Percentiles rank a stretch among this genome's conserved stretches.
phyloP scores from a whole-genome alignment of 2,888 invertebrate species.

The Drosophila stalkeri region DNA sequence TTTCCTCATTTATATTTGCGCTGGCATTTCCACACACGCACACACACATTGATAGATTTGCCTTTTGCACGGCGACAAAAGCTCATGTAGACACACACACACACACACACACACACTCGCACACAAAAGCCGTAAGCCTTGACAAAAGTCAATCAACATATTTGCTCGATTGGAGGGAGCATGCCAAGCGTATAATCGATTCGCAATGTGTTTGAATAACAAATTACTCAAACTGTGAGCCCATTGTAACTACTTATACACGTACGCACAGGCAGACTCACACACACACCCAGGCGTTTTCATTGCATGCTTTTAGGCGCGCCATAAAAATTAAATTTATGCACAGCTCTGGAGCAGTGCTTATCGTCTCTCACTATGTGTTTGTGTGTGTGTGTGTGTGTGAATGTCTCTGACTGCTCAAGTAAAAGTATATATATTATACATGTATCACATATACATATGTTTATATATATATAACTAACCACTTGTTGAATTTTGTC shows the following conservation, averaged over 20 bases:
- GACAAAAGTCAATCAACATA: constrained; percentile 81
- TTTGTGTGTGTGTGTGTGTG: constrained; percentile 11
- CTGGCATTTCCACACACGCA: constrained; percentile 56
- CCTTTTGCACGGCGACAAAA: constrained; percentile 41
- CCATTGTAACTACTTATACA: constrained; percentile 53
- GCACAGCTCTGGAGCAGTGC: constrained; percentile 55
- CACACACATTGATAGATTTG: constrained; percentile 25
- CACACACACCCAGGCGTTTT: constrained; percentile 4
- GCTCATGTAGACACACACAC: constrained; percentile 28
- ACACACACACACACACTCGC: constrained; percentile 3
- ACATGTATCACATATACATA: background rate
- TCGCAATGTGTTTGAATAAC: constrained; percentile 79
- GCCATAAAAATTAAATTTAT: constrained; percentile 66
- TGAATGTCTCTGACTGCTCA: constrained; percentile 8
- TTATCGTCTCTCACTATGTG: constrained; percentile 14
- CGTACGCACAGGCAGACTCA: constrained; percentile 11
- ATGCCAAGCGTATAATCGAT: constrained; percentile 78
- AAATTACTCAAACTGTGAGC: constrained; percentile 75
- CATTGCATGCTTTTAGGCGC: constrained; percentile 60
- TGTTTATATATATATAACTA: constrained; percentile 21
- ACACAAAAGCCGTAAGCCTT: constrained; percentile 57
- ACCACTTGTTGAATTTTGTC: constrained; percentile 72
- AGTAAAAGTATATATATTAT: background rate
- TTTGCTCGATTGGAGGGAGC: constrained; percentile 75
- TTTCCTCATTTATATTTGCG: constrained; percentile 74